These are phyloP conservation scores for Amblyteles armatorius DNA, from an alignment of 2,888 invertebrate species.

Conservation along the genomic window DNA sequence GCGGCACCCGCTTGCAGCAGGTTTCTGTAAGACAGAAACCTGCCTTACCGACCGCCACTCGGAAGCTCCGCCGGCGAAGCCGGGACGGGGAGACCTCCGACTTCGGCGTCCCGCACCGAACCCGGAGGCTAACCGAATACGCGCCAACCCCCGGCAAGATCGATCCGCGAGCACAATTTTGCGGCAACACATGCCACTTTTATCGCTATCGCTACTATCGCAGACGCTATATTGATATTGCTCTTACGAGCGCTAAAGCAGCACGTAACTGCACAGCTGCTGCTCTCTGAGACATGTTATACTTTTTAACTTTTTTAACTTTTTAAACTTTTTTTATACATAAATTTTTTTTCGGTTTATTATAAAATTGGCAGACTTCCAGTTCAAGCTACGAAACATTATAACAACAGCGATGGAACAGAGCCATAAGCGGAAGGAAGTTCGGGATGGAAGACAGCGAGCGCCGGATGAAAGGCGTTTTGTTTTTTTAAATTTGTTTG, in stretches of 20 bases:
- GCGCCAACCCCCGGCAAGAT: constrained; percentile 50
- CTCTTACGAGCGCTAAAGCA: neutral
- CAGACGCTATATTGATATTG: constrained; percentile 2
- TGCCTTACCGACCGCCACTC: constrained; percentile 41
- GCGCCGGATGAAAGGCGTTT: no score
- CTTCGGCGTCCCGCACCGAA: constrained; percentile 6
- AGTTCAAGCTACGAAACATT: no score
- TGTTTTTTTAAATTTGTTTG: no score
- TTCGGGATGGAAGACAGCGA: no score
- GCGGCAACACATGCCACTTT: constrained; percentile 31
- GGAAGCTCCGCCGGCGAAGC: constrained; percentile 2
- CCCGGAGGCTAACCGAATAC: constrained; percentile 23
- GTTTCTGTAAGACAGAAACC: neutral
- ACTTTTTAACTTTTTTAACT: neutral
- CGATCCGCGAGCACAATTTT: constrained; percentile 54
- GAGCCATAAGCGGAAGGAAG: no score
- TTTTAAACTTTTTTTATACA: neutral
- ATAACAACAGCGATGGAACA: no score
- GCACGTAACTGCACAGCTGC: neutral
- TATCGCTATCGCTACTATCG: constrained; percentile 4
- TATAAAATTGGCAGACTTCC: no score
- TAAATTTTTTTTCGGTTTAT: no score
- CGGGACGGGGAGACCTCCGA: neutral
- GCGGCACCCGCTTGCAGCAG: no score
- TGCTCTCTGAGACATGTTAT: neutral